Evolutionary conservation across 2,113 vertebrate genomes (phyloP).

Genomic region (Micronycteris hirsuta): DNA sequence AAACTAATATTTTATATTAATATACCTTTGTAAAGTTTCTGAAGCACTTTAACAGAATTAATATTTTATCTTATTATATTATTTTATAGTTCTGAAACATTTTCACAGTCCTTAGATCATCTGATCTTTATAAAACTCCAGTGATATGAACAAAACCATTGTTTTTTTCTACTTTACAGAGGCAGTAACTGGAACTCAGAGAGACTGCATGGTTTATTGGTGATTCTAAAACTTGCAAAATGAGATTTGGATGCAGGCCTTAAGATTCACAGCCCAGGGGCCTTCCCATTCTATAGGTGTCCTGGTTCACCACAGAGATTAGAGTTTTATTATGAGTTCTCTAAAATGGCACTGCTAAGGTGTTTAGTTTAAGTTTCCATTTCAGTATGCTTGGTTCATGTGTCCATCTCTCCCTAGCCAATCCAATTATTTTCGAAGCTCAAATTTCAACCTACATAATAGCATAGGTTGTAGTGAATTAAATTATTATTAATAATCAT

Average conservation of each 20-base stretch:
- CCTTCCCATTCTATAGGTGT: not conserved
- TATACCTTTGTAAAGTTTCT: not conserved
- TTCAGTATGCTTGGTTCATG: not conserved
- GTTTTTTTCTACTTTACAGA: not conserved
- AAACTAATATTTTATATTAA: not conserved
- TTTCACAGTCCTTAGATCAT: not conserved
- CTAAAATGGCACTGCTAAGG: not conserved
- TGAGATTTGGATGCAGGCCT: not conserved
- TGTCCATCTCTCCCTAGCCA: not conserved
- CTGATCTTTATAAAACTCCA: not conserved
- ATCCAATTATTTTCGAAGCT: not conserved
- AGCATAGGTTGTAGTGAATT: not conserved
- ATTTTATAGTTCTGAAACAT: not conserved
- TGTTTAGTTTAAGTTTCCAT: not conserved
- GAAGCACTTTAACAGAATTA: not conserved
- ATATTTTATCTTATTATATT: not conserved
- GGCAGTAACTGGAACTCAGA: not conserved
- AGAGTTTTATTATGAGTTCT: not conserved
- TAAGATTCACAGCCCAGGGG: not conserved
- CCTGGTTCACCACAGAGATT: not conserved
- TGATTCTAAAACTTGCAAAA: not conserved
- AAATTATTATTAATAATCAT: not conserved
- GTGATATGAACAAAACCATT: not conserved
- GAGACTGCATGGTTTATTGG: not conserved
- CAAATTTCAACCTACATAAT: not conserved